Evolutionary conservation across 1,140 invertebrate species (phyloP).

Genomic region (Formica exsecta): DNA sequence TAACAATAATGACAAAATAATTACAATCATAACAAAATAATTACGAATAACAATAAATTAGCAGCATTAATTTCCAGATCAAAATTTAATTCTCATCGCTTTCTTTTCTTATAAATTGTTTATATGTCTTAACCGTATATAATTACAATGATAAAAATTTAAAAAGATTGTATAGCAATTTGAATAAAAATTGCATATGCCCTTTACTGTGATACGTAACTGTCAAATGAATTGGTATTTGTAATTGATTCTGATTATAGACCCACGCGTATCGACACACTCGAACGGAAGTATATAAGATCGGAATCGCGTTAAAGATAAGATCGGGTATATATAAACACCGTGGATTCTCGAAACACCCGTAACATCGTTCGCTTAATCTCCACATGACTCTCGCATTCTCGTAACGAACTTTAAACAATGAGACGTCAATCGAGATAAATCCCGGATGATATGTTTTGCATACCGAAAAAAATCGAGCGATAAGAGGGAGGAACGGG

Average conservation of each 20-base stretch:
- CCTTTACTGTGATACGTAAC: too few relatives aligned
- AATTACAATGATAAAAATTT: background rate
- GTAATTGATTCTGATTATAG: background rate
- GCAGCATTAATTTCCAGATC: background rate
- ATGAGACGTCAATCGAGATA: conserved; percentile 47
- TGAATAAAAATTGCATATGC: background rate
- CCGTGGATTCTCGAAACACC: conserved; percentile 41
- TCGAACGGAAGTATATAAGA: conserved; percentile 35
- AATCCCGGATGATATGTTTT: conserved; percentile 32
- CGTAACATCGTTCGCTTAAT: background rate
- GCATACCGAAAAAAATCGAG: conserved; percentile 48
- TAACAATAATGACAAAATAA: background rate
- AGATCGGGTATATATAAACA: conserved; percentile 39
- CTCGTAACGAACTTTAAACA: conserved; percentile 46
- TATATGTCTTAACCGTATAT: background rate
- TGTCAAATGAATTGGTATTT: conserved; percentile 11
- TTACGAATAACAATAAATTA: conserved; percentile 5
- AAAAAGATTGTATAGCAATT: background rate
- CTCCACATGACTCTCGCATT: background rate
- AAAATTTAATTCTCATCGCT: background rate
- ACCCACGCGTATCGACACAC: background rate
- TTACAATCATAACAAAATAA: background rate
- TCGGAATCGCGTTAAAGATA: conserved; percentile 37
- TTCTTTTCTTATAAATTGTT: background rate
- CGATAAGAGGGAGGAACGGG: background rate